Percentiles rank a stretch among this genome's conserved stretches.
These are phyloP conservation scores for Drosophila anomelani DNA, from an alignment of 2,888 invertebrate genomes.

Conservation along the genomic window DNA sequence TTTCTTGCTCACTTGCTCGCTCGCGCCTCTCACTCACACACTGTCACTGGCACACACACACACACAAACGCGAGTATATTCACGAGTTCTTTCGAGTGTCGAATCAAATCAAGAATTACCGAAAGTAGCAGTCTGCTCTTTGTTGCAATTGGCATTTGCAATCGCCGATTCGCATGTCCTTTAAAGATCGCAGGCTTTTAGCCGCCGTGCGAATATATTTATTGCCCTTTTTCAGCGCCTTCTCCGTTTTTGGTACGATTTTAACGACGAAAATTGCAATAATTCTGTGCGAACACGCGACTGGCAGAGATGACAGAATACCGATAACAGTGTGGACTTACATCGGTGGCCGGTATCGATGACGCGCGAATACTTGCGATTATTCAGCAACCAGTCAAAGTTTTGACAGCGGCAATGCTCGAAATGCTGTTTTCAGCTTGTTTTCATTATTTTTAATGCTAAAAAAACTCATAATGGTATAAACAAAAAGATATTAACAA, in stretches of 20 bases:
- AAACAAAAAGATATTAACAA: no score
- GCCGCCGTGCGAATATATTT: slow-evolving; percentile 20
- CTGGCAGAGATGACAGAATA: background rate
- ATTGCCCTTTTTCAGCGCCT: slow-evolving; percentile 11
- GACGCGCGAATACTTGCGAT: no score
- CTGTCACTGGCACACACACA: slow-evolving; percentile 39
- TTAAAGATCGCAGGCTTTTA: slow-evolving; percentile 17
- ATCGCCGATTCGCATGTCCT: slow-evolving; percentile 12
- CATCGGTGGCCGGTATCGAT: background rate
- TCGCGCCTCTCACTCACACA: slow-evolving; percentile 40
- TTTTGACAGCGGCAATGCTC: no score
- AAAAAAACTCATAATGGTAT: no score
- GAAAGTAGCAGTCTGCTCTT: slow-evolving; percentile 10
- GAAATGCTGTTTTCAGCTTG: no score
- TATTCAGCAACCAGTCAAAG: no score
- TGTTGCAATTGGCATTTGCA: slow-evolving; percentile 8
- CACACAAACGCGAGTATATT: slow-evolving; percentile 8
- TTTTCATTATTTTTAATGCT: no score
- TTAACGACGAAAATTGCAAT: slow-evolving; percentile 58
- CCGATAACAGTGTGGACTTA: background rate
- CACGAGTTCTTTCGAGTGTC: slow-evolving; percentile 29
- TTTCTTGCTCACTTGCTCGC: slow-evolving; percentile 61
- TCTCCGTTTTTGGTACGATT: slow-evolving; percentile 25
- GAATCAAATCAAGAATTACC: slow-evolving; percentile 16
- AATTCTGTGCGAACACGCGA: slow-evolving; percentile 22